These are phyloP conservation scores for Pollenia labialis DNA, from an alignment of 2,888 invertebrate genomes.

Conservation along the genomic window DNA sequence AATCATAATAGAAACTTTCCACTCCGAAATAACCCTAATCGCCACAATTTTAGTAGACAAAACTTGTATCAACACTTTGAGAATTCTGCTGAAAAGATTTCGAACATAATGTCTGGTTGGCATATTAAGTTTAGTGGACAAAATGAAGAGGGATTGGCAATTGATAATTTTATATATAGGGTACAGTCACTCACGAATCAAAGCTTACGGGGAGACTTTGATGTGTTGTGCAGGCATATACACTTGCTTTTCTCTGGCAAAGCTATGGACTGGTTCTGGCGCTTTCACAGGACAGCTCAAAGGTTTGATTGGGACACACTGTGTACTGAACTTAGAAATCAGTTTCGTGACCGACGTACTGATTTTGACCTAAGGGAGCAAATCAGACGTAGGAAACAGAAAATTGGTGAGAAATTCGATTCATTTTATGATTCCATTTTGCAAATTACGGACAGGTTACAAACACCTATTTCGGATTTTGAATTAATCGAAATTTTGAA, in stretches of 20 bases:
- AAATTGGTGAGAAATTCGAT: conserved; percentile 20
- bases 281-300: conserved; percentile 6
- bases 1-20: background rate
- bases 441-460: conserved; percentile 30
- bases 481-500: conserved; percentile 20
- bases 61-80: background rate
- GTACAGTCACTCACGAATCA: conserved; percentile 23
- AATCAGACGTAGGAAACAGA: conserved; percentile 16
- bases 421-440: conserved; percentile 33
- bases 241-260: conserved; percentile 23
- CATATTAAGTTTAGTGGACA: conserved; percentile 32
- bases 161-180: conserved; percentile 39
- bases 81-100: conserved; percentile 24
- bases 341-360: conserved; percentile 36
- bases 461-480: conserved; percentile 25
- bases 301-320: conserved; percentile 32
- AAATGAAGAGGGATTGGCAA: conserved; percentile 6
- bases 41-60: background rate
- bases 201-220: conserved; percentile 16
- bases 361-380: conserved; percentile 39
- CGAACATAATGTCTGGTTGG: conserved; percentile 25
- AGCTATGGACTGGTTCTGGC: conserved; percentile 33
- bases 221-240: conserved; percentile 16
- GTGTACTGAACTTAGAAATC: conserved; percentile 15
- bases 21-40: background rate